Conservation (phyloP, 2,888 invertebrate species). For the Ctena decussata region DNA sequence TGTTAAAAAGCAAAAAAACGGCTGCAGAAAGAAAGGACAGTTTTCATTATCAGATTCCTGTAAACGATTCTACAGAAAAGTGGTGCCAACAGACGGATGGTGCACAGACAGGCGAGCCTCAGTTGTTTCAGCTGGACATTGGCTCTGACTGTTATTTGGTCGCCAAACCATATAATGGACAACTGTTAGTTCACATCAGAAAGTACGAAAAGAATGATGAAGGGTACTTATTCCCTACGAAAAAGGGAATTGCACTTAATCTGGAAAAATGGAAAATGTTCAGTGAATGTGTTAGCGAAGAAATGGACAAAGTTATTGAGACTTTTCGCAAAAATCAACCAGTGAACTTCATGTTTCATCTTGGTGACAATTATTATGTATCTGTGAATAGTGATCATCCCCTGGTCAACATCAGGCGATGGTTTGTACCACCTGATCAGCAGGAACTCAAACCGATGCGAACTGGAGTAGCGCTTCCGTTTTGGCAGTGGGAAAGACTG, state of each 20-base stretch:
- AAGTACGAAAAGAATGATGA: not conserved
- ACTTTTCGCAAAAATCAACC: too few species aligned
- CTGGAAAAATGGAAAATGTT: not conserved
- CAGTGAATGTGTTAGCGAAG: too few species aligned
- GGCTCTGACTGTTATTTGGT: not conserved
- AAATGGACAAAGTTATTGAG: too few species aligned
- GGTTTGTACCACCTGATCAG: not conserved
- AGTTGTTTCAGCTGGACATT: too few species aligned
- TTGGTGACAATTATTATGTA: not conserved
- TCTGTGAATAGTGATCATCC: not conserved
- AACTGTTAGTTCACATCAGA: not conserved
- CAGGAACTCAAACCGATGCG: not conserved
- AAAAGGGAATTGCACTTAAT: not conserved
- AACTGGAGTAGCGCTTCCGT: constrained; percentile 9
- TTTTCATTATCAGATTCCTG: too few species aligned
- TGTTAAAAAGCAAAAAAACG: too few species aligned
- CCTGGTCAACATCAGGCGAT: constrained; percentile 1
- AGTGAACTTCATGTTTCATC: not conserved
- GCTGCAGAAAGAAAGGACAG: too few species aligned
- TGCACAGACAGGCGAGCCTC: too few species aligned
- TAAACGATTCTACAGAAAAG: too few species aligned
- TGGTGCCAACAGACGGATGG: too few species aligned
- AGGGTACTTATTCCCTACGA: not conserved
- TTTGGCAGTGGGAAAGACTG: not conserved
- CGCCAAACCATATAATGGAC: not conserved